phyloP scores from a whole-genome alignment of 2,797 vertebrate genomes.

The Trachurus trachurus region DNA sequence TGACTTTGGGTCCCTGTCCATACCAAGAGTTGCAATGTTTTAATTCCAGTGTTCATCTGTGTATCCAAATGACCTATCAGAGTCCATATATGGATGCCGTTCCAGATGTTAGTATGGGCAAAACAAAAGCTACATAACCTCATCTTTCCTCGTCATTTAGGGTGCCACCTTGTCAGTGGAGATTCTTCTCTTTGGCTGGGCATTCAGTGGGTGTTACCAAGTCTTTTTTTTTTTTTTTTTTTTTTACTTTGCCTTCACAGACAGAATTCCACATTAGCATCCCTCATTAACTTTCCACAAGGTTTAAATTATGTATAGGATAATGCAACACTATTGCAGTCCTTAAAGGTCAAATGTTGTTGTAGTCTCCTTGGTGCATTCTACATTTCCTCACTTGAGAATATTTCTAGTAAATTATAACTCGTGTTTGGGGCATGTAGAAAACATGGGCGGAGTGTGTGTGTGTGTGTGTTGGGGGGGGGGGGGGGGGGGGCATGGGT shows the following conservation, averaged over 20 bases:
- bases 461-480: constrained; percentile 29
- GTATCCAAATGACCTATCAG: constrained; percentile 16
- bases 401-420: constrained; percentile 59
- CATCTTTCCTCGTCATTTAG: constrained; percentile 27
- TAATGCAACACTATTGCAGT: constrained; percentile 15
- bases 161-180: constrained; percentile 38
- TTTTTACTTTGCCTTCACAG: constrained; percentile 9
- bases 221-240: background rate
- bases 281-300: constrained; percentile 11
- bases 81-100: constrained; percentile 21
- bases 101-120: constrained; percentile 18
- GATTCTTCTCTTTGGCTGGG: constrained; percentile 26
- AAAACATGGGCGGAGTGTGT: constrained; percentile 68
- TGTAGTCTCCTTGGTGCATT: constrained; percentile 21
- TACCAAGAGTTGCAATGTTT: constrained; percentile 9
- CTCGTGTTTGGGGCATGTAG: constrained; percentile 66
- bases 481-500: constrained; percentile 42
- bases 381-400: constrained; percentile 44
- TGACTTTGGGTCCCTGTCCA: constrained; percentile 18
- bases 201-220: constrained; percentile 32
- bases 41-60: constrained; percentile 31
- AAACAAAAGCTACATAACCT: constrained; percentile 22
- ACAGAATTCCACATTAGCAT: constrained; percentile 18
- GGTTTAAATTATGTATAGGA: constrained; percentile 18
- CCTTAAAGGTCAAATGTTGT: constrained; percentile 7